Evolutionary conservation across 2,797 vertebrate species (phyloP), one percentile per base, ranked within the genome.

Genomic region (Capromys pilorides): DNA sequence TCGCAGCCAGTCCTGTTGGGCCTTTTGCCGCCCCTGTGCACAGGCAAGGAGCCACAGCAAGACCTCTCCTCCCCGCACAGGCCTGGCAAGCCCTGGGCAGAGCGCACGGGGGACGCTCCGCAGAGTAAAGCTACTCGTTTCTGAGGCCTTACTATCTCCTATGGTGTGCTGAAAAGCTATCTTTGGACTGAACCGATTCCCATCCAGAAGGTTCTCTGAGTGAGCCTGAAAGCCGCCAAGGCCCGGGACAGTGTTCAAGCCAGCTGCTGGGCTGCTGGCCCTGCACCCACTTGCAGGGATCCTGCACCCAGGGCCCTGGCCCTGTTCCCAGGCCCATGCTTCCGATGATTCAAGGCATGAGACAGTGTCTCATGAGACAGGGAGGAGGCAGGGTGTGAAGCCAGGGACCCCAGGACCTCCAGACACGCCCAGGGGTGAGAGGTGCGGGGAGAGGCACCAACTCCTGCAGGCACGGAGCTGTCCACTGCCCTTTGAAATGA

Each of bases 391-490:
- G 13, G 18, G n/a, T 26, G 59, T 61, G 59, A 61, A 26, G 59
- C 21, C 59, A 61, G 16, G 26, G n/a, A 85, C 0, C 5, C 64
- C 94, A n/a, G 94, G n/a, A 14, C 13, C 79, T 22, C 71, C 69
- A 39, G 24, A 75, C 86, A 87, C 33, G 49, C 77, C 45, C 31
- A 19, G 45, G 77, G 49, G 13, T 36, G 18, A 19, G 49, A 4
- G 54, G 9, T 36, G 62, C 36, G 0, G 14, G 22, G 59, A 28
- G 89, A 66, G 71, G 0, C 4, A 5, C 41, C 3, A 3, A 21
- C 6, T 19, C 22, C 45, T 0, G 0, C 0, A 18, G 51, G 39
- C 28, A 33, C 51, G 51, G 64, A 33, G 41, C 10, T 11, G 6
- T 73, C 5, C 0, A 12, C 16, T 89, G 67, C 61, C 24, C 45